Evolutionary conservation across 2,113 vertebrate species (phyloP), one percentile per base, ranked within the genome.

Genomic region (Platichthys flesus): DNA sequence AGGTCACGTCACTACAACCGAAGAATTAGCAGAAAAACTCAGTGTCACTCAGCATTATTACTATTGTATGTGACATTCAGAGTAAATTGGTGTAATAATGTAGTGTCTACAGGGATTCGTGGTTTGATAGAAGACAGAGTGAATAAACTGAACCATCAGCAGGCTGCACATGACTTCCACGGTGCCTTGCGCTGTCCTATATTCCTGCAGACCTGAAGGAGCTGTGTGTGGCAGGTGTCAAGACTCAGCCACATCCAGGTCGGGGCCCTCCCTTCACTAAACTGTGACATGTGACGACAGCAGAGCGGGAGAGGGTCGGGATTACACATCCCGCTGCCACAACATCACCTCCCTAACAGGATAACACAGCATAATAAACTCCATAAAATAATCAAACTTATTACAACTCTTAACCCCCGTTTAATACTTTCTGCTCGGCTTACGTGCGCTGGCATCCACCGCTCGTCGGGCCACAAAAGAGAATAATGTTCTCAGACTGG

Each of bases 341-440:
- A 70, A 81, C 88, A 76, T 83, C 84, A 69, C 75, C 81, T 84
- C 88, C 85, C 88, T 93, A 91, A 91, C 82, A 84, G 90, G 89
- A 93, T 92, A 91, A 93, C 85, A 84, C 76, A 60, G 85, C 78
- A 88, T 88, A 85, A 88, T 89, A 89, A 90, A 93, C 86, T 83
- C 83, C 83, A 84, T 87, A 75, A 85, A 90, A 92, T 88, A 90
- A 90, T 91, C 87, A 45, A 90, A 91, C 67, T 88, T 92, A 92
- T 92, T 91, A 92, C 76, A 90, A 88, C 83, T 85, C 82, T 81
- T 92, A 90, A 88, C 90, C 88, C 90, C 74, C 31, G 84, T 90
- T 90, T 81, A 88, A 83, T 67, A 81, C 85, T 80, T 59, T 82
- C 65, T 68, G 79, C 76, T 78, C 78, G 69, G 90, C 82, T 88